Conservation (phyloP, 2,113 vertebrate species). For the Sander lucioperca region DNA sequence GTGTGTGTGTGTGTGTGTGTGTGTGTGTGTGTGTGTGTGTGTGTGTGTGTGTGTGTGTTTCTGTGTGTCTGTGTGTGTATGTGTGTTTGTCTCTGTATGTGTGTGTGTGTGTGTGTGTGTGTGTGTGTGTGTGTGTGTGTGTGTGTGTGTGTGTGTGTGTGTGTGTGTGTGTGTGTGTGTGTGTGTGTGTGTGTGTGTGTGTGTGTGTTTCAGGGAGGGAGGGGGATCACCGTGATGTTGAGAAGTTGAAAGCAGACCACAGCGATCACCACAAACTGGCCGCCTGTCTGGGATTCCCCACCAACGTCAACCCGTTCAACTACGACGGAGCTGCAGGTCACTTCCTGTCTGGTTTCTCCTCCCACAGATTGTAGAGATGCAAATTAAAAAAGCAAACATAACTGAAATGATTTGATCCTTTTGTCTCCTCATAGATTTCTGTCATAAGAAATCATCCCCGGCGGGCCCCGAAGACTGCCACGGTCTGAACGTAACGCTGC, state of each 20-base stretch:
- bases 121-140: neutral
- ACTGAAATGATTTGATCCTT: neutral
- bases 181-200: neutral
- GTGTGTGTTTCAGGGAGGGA: conserved; percentile 32
- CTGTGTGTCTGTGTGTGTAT: too few species aligned
- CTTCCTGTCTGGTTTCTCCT: too few species aligned
- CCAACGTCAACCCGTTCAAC: neutral
- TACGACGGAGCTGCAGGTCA: conserved; percentile 20
- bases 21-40: too few species aligned
- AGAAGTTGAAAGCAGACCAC: neutral
- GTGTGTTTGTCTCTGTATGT: too few species aligned
- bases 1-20: too few species aligned
- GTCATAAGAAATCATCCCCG: conserved; percentile 13
- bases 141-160: conserved; percentile 22
- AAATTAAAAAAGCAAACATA: too few species aligned
- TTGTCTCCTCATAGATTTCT: conserved; percentile 43
- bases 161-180: conserved; percentile 1
- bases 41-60: too few species aligned
- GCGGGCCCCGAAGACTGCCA: neutral
- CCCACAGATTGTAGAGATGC: too few species aligned
- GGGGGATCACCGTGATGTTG: neutral
- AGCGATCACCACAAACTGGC: neutral
- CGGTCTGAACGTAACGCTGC: neutral
- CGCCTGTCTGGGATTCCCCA: conserved; percentile 4
- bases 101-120: too few species aligned